Percentiles rank a stretch among this genome's conserved stretches.
Evolutionary conservation across 1,140 invertebrate genomes (phyloP).

Genomic region (Drosophila takahashii): DNA sequence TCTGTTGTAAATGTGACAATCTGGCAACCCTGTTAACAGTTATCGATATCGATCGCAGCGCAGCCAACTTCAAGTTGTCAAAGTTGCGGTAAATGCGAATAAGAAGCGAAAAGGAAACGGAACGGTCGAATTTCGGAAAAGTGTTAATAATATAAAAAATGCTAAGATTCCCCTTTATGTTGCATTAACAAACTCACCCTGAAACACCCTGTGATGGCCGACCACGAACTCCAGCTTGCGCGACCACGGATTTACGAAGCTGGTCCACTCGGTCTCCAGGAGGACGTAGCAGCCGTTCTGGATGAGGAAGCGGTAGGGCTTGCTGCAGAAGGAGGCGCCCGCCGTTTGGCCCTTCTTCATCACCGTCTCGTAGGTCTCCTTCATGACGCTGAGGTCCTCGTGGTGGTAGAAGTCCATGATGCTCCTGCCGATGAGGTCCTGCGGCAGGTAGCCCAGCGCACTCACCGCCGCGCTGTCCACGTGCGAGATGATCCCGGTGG

Average conservation of each 20-base stretch:
- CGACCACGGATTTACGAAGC: conserved; percentile 97
- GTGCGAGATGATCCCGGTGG: conserved; percentile 90
- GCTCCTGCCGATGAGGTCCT: conserved; percentile 93
- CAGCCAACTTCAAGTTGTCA: too few relatives aligned
- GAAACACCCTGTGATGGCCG: conserved; percentile 93
- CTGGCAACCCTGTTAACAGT: too few relatives aligned
- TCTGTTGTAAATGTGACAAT: too few relatives aligned
- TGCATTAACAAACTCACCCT: too few relatives aligned
- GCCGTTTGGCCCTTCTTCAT: conserved; percentile 86
- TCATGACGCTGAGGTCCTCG: conserved; percentile 91
- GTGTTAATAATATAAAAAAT: too few relatives aligned
- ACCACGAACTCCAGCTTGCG: conserved; percentile 95
- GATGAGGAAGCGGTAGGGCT: conserved; percentile 90
- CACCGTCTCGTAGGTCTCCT: conserved; percentile 93
- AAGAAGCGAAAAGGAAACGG: too few relatives aligned
- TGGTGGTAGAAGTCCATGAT: conserved; percentile 95
- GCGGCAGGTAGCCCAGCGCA: conserved; percentile 94
- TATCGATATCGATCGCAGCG: too few relatives aligned
- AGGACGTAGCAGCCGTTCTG: conserved; percentile 93
- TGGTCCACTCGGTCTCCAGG: conserved; percentile 96
- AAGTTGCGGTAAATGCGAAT: too few relatives aligned
- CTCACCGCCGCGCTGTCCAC: conserved; percentile 92
- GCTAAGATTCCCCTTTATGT: too few relatives aligned
- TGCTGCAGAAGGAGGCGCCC: conserved; percentile 90
- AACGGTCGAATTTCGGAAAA: too few relatives aligned